Percentiles rank a stretch among this genome's conserved stretches.
phyloP scores from a whole-genome alignment of 2,888 invertebrate genomes.

The Acleris cristana region DNA sequence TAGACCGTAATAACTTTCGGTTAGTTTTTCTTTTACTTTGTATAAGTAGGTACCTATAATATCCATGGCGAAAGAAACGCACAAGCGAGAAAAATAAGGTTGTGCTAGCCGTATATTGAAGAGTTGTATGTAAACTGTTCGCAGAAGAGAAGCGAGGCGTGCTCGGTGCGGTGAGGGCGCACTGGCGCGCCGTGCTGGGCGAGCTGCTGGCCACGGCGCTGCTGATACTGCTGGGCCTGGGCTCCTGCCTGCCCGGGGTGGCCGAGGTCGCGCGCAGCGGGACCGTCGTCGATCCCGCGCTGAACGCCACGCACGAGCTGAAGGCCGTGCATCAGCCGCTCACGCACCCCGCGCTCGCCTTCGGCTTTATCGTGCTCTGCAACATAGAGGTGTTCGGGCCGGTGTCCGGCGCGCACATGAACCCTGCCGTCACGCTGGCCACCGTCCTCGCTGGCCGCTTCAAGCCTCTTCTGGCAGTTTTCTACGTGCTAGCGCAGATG shows the following conservation, averaged over 20 bases:
- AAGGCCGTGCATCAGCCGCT: constrained; percentile 45
- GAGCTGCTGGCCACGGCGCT: constrained; percentile 70
- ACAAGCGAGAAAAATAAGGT: too few relatives aligned
- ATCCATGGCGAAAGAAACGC: too few relatives aligned
- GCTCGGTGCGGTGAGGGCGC: constrained; percentile 52
- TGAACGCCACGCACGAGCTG: constrained; percentile 12
- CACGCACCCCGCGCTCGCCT: constrained; percentile 65
- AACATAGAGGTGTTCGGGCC: constrained; percentile 84
- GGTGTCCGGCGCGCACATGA: constrained; percentile 90
- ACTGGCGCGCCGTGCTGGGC: constrained; percentile 69
- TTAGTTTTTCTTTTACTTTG: too few relatives aligned
- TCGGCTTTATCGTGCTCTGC: constrained; percentile 66
- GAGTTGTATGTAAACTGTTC: background rate
- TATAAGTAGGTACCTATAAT: too few relatives aligned
- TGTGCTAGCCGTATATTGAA: too few relatives aligned
- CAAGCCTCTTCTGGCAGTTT: constrained; percentile 56
- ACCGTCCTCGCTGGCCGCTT: constrained; percentile 80
- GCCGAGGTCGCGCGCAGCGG: too few relatives aligned
- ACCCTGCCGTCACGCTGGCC: constrained; percentile 89
- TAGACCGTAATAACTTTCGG: too few relatives aligned
- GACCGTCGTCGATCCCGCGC: background rate
- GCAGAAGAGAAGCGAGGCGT: constrained; percentile 35
- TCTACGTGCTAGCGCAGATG: constrained; percentile 61
- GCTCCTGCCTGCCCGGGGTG: constrained; percentile 50
- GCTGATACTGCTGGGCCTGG: constrained; percentile 69